These are phyloP conservation scores for Dendrolimus kikuchii DNA, from an alignment of 1,140 invertebrate genomes.

Conservation along the genomic window DNA sequence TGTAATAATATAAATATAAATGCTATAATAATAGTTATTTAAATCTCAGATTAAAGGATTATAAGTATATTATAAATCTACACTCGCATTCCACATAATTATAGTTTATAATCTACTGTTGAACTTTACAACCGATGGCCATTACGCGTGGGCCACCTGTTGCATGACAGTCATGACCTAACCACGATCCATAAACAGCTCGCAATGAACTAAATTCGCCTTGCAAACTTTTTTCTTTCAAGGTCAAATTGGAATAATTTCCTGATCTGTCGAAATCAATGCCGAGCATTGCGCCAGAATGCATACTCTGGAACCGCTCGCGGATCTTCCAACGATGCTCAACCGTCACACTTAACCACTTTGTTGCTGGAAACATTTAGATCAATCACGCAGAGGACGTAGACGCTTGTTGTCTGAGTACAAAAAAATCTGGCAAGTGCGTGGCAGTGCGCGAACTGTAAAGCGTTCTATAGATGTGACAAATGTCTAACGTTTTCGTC, in stretches of 20 bases:
- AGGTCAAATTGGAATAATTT: slow-evolving; percentile 24
- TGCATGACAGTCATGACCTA: too few species aligned
- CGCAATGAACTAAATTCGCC: slow-evolving; percentile 14
- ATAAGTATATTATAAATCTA: background rate
- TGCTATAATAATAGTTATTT: too few species aligned
- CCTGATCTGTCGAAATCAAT: slow-evolving; percentile 26
- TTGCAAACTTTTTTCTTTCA: slow-evolving; percentile 24
- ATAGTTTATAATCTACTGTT: background rate
- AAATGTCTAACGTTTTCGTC: too few species aligned
- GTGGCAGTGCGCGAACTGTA: too few species aligned
- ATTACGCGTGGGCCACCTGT: too few species aligned
- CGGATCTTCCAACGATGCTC: slow-evolving; percentile 15
- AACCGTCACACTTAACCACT: slow-evolving; percentile 5
- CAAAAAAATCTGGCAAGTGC: background rate
- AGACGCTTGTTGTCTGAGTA: slow-evolving; percentile 7
- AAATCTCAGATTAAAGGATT: background rate
- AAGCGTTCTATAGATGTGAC: too few species aligned
- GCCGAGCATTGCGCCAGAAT: slow-evolving; percentile 26
- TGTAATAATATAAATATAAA: too few species aligned
- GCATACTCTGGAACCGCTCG: slow-evolving; percentile 22
- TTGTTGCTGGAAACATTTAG: slow-evolving; percentile 21
- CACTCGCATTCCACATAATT: background rate
- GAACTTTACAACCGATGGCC: too few species aligned
- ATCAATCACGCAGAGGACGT: slow-evolving; percentile 22
- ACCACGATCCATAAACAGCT: too few species aligned